Percentiles rank a stretch among this genome's conserved stretches.
phyloP scores from a whole-genome alignment of 2,888 invertebrate species.

The Scrobipalpa costella region DNA sequence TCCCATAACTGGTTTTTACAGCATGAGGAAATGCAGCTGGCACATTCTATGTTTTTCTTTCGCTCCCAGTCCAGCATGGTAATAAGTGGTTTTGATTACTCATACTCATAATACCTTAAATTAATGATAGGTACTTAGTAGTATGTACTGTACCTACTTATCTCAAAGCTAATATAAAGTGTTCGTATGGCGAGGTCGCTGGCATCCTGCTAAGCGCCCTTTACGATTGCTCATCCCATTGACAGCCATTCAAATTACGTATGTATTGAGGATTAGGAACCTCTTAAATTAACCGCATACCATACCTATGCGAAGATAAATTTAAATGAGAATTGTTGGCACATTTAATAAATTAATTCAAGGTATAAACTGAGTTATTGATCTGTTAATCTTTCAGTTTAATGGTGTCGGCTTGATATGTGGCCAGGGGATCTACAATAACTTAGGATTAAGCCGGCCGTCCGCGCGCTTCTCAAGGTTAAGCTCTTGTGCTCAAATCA shows the following conservation, averaged over 20 bases:
- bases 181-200: neutral
- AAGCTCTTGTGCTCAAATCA: constrained; percentile 6
- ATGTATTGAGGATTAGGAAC: constrained; percentile 13
- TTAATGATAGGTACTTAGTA: no score
- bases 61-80: no score
- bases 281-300: constrained; percentile 13
- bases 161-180: neutral
- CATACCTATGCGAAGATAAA: neutral
- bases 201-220: constrained; percentile 6
- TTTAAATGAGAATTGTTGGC: constrained; percentile 6
- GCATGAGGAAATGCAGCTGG: no score
- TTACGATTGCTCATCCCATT: constrained; percentile 8
- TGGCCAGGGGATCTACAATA: constrained; percentile 20
- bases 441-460: constrained; percentile 17
- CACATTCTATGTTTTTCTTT: no score
- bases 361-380: constrained; percentile 15
- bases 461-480: constrained; percentile 6
- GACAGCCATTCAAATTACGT: neutral
- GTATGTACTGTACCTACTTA: neutral
- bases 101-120: no score
- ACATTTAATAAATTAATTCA: neutral
- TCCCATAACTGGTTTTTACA: no score
- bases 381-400: constrained; percentile 18
- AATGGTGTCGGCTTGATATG: constrained; percentile 8
- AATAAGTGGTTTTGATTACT: no score